phyloP scores from a whole-genome alignment of 2,888 invertebrate species.

The Caenorhabditis afra region DNA sequence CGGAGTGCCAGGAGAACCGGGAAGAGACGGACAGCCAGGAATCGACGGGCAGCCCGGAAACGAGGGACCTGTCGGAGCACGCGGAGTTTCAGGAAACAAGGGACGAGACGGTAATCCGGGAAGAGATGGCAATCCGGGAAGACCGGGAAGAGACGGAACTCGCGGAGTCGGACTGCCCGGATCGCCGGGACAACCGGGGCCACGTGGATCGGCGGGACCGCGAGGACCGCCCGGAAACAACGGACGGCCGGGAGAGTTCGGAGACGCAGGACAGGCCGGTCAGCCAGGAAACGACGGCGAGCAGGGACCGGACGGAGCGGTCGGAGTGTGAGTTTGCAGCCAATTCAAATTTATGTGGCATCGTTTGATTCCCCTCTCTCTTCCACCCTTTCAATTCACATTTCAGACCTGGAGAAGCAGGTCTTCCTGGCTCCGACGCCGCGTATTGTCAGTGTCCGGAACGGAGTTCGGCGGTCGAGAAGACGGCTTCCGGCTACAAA shows the following conservation, averaged over 20 bases:
- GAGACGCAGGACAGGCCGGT: slow-evolving; percentile 55
- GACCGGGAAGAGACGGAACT: slow-evolving; percentile 57
- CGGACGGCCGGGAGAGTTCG: slow-evolving; percentile 55
- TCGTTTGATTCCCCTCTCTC: background rate
- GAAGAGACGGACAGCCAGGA: slow-evolving; percentile 53
- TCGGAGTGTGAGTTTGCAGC: slow-evolving; percentile 53
- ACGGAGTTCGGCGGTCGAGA: slow-evolving; percentile 38
- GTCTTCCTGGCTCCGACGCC: slow-evolving; percentile 51
- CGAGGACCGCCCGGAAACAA: slow-evolving; percentile 48
- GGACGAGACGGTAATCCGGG: slow-evolving; percentile 56
- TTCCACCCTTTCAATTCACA: background rate
- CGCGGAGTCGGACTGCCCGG: slow-evolving; percentile 57
- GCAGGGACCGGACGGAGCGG: slow-evolving; percentile 56
- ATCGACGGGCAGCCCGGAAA: slow-evolving; percentile 59
- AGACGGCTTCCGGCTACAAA: slow-evolving; percentile 46
- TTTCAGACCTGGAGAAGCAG: slow-evolving; percentile 52
- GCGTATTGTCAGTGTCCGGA: slow-evolving; percentile 59
- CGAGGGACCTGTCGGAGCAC: slow-evolving; percentile 55
- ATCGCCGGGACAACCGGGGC: slow-evolving; percentile 46
- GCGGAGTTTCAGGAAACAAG: slow-evolving; percentile 51
- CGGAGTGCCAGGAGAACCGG: slow-evolving; percentile 47
- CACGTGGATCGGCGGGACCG: slow-evolving; percentile 50
- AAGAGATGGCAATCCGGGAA: slow-evolving; percentile 59
- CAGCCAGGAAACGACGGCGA: slow-evolving; percentile 58
- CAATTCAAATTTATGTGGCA: slow-evolving; percentile 1